Base-by-base conservation (phyloP, 2,797 vertebrate genomes). In the Oreonectes daqikongensis region DNA sequence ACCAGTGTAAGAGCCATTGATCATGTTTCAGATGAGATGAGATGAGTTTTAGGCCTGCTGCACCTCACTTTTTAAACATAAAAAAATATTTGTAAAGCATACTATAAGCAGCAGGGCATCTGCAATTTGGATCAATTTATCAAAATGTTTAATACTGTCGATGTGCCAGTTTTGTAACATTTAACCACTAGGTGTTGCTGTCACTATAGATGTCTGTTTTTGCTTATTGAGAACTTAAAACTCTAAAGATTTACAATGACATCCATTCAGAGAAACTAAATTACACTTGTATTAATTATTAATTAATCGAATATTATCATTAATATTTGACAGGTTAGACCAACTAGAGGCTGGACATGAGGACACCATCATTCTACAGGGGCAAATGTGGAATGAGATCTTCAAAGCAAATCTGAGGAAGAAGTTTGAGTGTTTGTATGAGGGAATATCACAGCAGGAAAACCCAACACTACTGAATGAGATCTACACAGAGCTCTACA, bases 401-500 rank as follows among this genome's bases (percentile, higher is more conserved):
- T 24, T 26, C 11, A 55, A 24, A 55, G 26, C 22, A 55, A 14
- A 55, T 55, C 52, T 55, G 22, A 14, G 10, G 22, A 26, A 12
- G 52, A 55, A 55, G 52, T 55, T 12, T 55, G 10, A 55, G 52
- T 55, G 22, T 55, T 24, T 55, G 22, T 26, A 14, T 55, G 52
- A 55, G 12, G 52, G 52, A 55, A 55, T 4, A 26, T 55, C 52
- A 26, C 11, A 26, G 1, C 17, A 44, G 18, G 30, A 35, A 67
- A 75, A 20, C 61, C 24, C 18, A 26, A 14, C 55, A 57, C 48
- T 14, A 9, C 61, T 75, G 10, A 67, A 75, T 42, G 20, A 57
- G 48, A 55, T 75, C 14, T 75, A 44, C 35, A 66, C 72, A 17
- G 50, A 75, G n/a, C 61, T 75, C 4, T 44, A 44, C 38, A 75